Conservation (phyloP, 1,140 invertebrate genomes). For the Saccostrea glomerata region DNA sequence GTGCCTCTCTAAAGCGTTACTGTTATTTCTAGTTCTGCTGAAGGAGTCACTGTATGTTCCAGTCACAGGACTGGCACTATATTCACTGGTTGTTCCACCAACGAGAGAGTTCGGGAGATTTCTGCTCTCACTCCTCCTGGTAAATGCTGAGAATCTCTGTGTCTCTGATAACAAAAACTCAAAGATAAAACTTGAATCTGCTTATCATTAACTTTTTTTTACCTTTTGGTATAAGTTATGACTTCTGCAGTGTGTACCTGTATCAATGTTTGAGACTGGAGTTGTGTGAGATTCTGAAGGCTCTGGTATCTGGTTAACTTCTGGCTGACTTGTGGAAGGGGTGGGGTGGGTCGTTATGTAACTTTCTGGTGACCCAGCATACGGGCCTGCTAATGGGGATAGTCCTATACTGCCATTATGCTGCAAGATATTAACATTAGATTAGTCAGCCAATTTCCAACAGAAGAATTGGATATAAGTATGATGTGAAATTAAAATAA, state of each 20-base stretch:
- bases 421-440: background rate
- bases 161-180: background rate
- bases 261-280: background rate
- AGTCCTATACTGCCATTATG: conserved; percentile 13
- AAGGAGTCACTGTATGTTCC: background rate
- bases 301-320: background rate
- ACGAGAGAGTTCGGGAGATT: background rate
- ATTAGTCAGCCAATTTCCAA: too few species aligned
- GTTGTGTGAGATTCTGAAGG: background rate
- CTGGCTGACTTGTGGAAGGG: background rate
- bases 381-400: background rate
- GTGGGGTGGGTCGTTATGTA: background rate
- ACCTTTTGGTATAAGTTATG: background rate
- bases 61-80: background rate
- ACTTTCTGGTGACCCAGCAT: background rate
- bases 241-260: background rate
- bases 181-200: background rate
- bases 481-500: too few species aligned
- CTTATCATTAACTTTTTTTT: background rate
- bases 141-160: conserved; percentile 13
- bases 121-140: background rate
- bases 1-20: background rate
- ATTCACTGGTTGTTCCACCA: background rate
- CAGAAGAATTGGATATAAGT: too few species aligned
- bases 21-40: background rate